Conservation (phyloP, 2,888 invertebrate genomes). For the Diogma glabrata region DNA sequence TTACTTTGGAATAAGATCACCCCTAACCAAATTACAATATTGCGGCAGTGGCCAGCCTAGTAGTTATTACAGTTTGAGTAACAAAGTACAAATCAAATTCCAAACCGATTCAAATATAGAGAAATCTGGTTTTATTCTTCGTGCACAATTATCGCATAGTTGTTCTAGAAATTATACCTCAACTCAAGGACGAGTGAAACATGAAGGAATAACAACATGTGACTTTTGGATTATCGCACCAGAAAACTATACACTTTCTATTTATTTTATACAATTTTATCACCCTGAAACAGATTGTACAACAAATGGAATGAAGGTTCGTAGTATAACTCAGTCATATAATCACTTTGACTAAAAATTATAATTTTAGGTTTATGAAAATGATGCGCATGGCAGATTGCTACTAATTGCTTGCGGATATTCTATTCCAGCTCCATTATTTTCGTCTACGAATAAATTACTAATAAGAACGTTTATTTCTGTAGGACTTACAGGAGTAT, state of each 20-base stretch:
- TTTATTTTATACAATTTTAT: constrained; percentile 49
- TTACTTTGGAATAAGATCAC: constrained; percentile 35
- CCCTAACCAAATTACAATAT: constrained; percentile 27
- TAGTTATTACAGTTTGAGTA: constrained; percentile 39
- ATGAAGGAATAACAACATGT: constrained; percentile 40
- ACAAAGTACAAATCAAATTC: constrained; percentile 40
- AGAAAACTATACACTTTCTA: constrained; percentile 53
- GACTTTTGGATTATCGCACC: constrained; percentile 53
- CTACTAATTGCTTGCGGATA: constrained; percentile 43
- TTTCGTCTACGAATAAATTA: constrained; percentile 54
- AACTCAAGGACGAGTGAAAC: constrained; percentile 54
- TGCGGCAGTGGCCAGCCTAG: constrained; percentile 41
- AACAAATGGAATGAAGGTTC: constrained; percentile 34
- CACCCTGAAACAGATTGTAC: constrained; percentile 30
- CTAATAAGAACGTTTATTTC: constrained; percentile 45
- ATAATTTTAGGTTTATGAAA: constrained; percentile 43
- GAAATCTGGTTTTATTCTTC: constrained; percentile 53
- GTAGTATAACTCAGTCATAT: too few species aligned
- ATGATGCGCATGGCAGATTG: constrained; percentile 31
- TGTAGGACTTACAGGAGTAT: constrained; percentile 18
- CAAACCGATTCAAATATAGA: constrained; percentile 33
- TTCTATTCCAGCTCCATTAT: constrained; percentile 47
- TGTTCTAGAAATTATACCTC: constrained; percentile 61
- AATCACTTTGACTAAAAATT: too few species aligned
- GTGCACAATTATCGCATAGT: constrained; percentile 42